Percentiles rank a stretch among this genome's conserved stretches.
phyloP scores from a whole-genome alignment of 2,888 invertebrate genomes.

The Thysanoteuthis rhombus region DNA sequence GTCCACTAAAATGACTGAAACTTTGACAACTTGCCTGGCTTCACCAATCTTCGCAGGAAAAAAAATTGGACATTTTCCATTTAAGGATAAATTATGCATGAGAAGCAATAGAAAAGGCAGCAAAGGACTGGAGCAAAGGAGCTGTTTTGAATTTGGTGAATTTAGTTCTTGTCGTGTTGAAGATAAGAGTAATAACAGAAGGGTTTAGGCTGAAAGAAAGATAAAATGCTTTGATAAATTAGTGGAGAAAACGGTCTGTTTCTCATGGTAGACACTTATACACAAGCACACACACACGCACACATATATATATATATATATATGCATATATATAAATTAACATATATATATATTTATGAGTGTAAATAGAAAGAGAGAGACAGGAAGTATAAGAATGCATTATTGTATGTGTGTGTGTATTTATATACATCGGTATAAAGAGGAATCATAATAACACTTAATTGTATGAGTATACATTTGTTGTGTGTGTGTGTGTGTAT shows the following conservation, averaged over 20 bases:
- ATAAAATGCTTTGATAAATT: not conserved
- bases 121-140: not conserved
- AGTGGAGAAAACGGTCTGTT: not conserved
- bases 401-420: no score
- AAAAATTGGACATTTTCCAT: not conserved
- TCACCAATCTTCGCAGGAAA: not conserved
- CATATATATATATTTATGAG: no score
- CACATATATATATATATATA: no score
- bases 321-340: no score
- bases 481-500: no score
- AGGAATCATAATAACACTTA: no score
- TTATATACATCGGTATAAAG: no score
- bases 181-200: not conserved
- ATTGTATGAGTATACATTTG: no score
- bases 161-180: not conserved
- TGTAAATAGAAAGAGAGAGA: no score
- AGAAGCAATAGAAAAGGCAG: not conserved
- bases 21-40: slow-evolving; percentile 12
- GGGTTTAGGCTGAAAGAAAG: not conserved
- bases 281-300: not conserved
- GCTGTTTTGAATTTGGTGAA: not conserved
- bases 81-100: not conserved
- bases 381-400: no score
- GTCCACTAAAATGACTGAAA: not conserved
- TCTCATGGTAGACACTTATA: not conserved